phyloP scores from a whole-genome alignment of 2,888 invertebrate genomes.

The Dascillus cervinus region DNA sequence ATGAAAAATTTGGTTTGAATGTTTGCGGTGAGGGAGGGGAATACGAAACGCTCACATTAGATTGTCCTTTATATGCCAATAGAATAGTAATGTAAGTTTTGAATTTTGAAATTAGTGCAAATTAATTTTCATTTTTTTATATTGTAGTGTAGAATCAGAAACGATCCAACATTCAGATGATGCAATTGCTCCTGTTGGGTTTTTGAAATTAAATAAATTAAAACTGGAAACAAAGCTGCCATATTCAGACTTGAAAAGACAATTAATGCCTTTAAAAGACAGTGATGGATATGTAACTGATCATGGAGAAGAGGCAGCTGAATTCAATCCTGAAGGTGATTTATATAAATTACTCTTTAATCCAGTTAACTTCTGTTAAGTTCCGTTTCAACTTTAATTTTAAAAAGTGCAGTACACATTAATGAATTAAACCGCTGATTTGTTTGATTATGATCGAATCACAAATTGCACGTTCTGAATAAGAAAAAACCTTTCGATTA shows the following conservation, averaged over 20 bases:
- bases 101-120: slow-evolving; percentile 3
- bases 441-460: no score
- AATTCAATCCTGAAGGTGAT: slow-evolving; percentile 23
- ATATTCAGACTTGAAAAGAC: slow-evolving; percentile 32
- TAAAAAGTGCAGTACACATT: no score
- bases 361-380: neutral
- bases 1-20: slow-evolving; percentile 89
- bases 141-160: slow-evolving; percentile 73
- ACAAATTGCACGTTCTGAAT: no score
- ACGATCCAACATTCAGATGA: slow-evolving; percentile 85
- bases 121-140: slow-evolving; percentile 14
- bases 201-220: slow-evolving; percentile 78
- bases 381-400: no score
- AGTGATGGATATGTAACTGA: slow-evolving; percentile 39
- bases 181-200: slow-evolving; percentile 91
- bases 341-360: neutral
- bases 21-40: slow-evolving; percentile 99
- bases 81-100: slow-evolving; percentile 78
- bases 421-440: no score
- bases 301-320: slow-evolving; percentile 34
- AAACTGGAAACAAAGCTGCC: slow-evolving; percentile 64
- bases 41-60: slow-evolving; percentile 95
- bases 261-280: slow-evolving; percentile 35
- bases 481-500: no score
- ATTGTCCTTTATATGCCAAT: slow-evolving; percentile 93